Evolutionary conservation across 2,797 vertebrate species (phyloP).

Genomic region (Anisognathus igniventris): DNA sequence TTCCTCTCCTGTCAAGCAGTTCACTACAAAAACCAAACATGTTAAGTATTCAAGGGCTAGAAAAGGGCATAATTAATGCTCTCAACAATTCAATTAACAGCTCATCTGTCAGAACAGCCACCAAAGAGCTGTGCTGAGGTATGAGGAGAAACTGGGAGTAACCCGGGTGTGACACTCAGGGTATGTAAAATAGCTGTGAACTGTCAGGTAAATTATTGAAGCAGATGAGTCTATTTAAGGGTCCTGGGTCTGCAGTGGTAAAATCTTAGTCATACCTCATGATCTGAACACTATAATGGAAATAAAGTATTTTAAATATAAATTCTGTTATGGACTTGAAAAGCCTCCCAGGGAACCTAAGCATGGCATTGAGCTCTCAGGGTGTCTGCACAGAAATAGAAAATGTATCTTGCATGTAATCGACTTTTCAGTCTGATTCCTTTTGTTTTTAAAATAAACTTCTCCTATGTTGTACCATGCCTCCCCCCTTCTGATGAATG

Average conservation of each 20-base stretch:
- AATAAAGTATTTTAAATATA: conserved; percentile 33
- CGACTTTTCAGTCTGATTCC: background rate
- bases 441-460: background rate
- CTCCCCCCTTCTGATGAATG: background rate
- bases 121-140: background rate
- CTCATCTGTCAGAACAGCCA: background rate
- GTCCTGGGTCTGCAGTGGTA: background rate
- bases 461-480: background rate
- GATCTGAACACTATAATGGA: background rate
- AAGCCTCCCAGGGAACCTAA: background rate
- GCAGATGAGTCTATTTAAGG: background rate
- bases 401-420: background rate
- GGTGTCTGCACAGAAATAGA: background rate
- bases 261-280: background rate
- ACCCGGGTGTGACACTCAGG: background rate
- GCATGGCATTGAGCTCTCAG: background rate
- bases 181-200: background rate
- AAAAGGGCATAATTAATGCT: background rate
- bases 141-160: background rate
- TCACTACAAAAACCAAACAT: background rate
- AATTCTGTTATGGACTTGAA: background rate
- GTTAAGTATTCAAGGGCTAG: background rate
- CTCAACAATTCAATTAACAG: background rate
- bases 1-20: background rate
- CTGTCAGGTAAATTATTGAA: background rate